Evolutionary conservation across 2,888 invertebrate species (phyloP), one percentile per base, ranked within the genome.

Genomic region (Hypselothyrea guttata): DNA sequence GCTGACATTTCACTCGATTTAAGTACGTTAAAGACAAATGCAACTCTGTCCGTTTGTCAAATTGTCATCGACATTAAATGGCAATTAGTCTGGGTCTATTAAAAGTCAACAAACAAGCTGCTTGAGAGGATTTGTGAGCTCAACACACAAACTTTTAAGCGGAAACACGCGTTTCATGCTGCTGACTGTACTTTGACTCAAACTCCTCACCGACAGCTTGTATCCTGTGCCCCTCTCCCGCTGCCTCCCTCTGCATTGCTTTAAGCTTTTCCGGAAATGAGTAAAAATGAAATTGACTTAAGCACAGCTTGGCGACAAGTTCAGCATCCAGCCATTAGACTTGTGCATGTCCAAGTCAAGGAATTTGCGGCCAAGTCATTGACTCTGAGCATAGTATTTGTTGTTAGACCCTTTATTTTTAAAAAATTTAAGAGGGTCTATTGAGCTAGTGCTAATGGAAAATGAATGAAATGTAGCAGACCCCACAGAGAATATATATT

Each of bases 1-100:
- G 48, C 41, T 18, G 27, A 47, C 41, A 44, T 33, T 70, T 53
- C 30, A n/a, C n/a, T n/a, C n/a, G n/a, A n/a, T n/a, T n/a, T n/a
- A 37, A 30, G 41, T 37, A 30, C 16, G 4, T 15, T 22, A 11
- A 7, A 16, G n/a, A 4, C 31, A 41, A 34, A 18, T 64, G 48
- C 59, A 55, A 11, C 54, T n/a, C n/a, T 57, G 51, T 57, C 27
- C 59, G 51, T 31, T 63, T 61, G 63, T 62, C 77, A 69, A 72
- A 72, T 84, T 72, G 81, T 70, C 70, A 58, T 70, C 34, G 63
- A 64, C 84, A 84, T 77, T 84, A 81, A 84, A 76, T 81, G 73
- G 61, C 82, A 77, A 77, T 77, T 77, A 77, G 84, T 63, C 46
- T 37, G 37, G 18, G 44, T 47, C 38, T 35, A 34, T 57, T 15